These are phyloP conservation scores for Cavia porcellus DNA, from an alignment of 2,113 vertebrate species.

Conservation along the genomic window DNA sequence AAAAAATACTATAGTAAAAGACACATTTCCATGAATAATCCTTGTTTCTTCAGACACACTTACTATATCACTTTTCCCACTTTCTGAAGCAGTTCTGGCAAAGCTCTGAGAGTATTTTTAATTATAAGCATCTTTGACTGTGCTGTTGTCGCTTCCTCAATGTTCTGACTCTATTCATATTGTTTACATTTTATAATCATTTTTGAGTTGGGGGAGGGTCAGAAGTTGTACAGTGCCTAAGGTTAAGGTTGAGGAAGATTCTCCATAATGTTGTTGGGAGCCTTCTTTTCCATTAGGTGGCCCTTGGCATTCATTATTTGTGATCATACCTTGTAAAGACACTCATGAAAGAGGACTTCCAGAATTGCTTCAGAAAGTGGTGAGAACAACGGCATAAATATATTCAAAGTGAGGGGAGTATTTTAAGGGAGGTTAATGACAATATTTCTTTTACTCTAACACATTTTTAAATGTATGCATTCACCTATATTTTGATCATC, in stretches of 20 bases:
- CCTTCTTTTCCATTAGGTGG: not conserved
- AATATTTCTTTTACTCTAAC: not conserved
- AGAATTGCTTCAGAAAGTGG: not conserved
- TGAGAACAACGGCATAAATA: not conserved
- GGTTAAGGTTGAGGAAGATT: not conserved
- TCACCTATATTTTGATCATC: not conserved
- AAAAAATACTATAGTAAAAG: not conserved
- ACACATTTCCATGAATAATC: not conserved
- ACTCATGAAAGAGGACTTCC: not conserved
- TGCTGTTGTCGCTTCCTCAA: not conserved
- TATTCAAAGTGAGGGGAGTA: not conserved
- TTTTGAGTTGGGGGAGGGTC: not conserved
- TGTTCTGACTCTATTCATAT: not conserved
- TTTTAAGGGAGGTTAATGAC: not conserved
- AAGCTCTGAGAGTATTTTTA: not conserved
- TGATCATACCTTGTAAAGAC: not conserved
- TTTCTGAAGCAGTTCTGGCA: not conserved
- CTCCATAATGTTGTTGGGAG: not conserved
- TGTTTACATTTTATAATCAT: not conserved
- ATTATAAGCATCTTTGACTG: not conserved
- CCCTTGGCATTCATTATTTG: not conserved
- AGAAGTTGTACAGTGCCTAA: not conserved
- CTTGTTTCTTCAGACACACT: not conserved
- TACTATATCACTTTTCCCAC: not conserved
- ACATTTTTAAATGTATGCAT: not conserved